phyloP scores from a whole-genome alignment of 1,140 invertebrate genomes.

The Heliconius himera region DNA sequence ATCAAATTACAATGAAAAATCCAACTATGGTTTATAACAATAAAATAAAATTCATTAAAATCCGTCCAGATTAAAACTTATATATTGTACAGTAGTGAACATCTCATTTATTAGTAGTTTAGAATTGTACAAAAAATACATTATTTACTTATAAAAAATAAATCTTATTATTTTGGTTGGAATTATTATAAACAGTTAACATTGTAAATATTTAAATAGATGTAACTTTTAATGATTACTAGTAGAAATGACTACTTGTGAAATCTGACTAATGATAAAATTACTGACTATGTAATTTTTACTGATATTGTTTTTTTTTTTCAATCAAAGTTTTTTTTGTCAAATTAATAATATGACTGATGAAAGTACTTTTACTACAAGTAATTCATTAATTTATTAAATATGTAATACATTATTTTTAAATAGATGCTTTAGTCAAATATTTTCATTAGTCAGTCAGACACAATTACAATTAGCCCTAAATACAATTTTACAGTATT shows the following conservation, averaged over 20 bases:
- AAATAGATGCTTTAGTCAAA: neutral
- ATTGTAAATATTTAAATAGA: conserved; percentile 21
- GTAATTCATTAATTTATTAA: neutral
- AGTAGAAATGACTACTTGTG: neutral
- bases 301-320: too few species aligned
- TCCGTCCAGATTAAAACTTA: neutral
- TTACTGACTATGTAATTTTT: too few species aligned
- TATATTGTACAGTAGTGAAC: neutral
- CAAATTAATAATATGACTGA: too few species aligned
- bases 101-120: neutral
- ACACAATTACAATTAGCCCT: neutral
- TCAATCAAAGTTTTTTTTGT: too few species aligned
- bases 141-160: neutral
- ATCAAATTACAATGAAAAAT: neutral
- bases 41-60: neutral
- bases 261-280: neutral
- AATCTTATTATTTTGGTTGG: conserved; percentile 16
- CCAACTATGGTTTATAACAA: neutral
- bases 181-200: conserved; percentile 15
- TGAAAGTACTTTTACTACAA: too few species aligned
- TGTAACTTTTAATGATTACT: neutral
- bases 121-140: neutral
- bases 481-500: conserved; percentile 21
- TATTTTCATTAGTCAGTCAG: conserved; percentile 1
- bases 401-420: neutral